Conservation (phyloP, 1,140 invertebrate genomes). For the Ceratina australensis region DNA sequence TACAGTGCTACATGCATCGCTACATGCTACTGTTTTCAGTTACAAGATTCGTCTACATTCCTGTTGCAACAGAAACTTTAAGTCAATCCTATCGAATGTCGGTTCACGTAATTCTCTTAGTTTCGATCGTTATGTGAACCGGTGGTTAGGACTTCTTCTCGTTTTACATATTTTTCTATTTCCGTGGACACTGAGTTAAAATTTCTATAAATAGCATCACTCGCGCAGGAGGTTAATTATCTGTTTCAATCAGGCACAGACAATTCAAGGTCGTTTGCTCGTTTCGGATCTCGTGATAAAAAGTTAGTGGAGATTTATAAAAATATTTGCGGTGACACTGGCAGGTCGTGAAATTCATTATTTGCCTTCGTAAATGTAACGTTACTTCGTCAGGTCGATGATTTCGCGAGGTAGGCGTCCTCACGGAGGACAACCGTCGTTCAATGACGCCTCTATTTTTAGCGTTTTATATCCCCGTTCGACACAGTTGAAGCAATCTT, state of each 20-base stretch:
- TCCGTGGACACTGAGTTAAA: no score
- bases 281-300: not conserved
- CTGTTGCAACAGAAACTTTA: no score
- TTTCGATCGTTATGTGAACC: no score
- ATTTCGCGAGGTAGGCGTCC: not conserved
- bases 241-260: not conserved
- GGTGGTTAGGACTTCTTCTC: no score
- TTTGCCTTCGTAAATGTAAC: not conserved
- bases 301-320: not conserved
- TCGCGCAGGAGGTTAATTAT: no score
- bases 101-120: no score
- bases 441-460: slow-evolving; percentile 3
- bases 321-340: not conserved
- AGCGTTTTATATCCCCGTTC: not conserved
- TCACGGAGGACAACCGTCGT: not conserved
- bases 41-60: no score
- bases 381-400: not conserved
- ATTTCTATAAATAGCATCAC: no score
- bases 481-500: not conserved
- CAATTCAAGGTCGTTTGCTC: not conserved
- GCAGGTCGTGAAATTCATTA: not conserved
- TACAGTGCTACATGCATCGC: not conserved
- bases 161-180: no score
- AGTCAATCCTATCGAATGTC: no score
- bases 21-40: no score